These are phyloP conservation scores for Episyrphus balteatus DNA, from an alignment of 1,140 invertebrate species.

Conservation along the genomic window DNA sequence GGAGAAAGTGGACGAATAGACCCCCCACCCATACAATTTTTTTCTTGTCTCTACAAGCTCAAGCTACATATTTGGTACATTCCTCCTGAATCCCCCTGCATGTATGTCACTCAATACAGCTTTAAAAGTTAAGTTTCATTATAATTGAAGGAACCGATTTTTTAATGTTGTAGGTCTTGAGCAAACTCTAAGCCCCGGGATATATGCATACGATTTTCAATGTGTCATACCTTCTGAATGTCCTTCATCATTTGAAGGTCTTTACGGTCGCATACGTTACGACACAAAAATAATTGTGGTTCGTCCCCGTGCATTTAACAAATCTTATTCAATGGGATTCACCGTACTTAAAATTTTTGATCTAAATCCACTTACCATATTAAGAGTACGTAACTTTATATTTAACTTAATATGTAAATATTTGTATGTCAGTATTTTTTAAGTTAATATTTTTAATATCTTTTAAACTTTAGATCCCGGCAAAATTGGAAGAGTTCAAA, in stretches of 20 bases:
- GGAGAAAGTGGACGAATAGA: too few relatives aligned
- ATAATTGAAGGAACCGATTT: too few relatives aligned
- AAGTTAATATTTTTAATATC: too few relatives aligned
- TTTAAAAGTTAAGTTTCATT: too few relatives aligned
- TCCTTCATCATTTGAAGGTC: slow-evolving; percentile 55
- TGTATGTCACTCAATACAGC: too few relatives aligned
- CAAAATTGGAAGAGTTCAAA: slow-evolving; percentile 16
- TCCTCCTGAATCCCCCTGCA: too few relatives aligned
- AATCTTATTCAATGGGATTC: slow-evolving; percentile 51
- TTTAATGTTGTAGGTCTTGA: too few relatives aligned
- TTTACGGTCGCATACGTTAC: slow-evolving; percentile 52
- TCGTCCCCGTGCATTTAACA: slow-evolving; percentile 57
- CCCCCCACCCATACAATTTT: too few relatives aligned
- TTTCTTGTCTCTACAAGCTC: too few relatives aligned
- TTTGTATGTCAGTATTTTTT: background rate
- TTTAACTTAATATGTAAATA: too few relatives aligned
- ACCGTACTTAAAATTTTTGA: slow-evolving; percentile 56
- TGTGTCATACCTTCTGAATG: slow-evolving; percentile 41
- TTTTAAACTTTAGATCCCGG: slow-evolving; percentile 11
- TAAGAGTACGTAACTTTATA: slow-evolving; percentile 14
- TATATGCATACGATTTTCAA: slow-evolving; percentile 43
- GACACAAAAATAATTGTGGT: slow-evolving; percentile 50
- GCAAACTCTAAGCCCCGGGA: slow-evolving; percentile 20
- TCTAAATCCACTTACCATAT: slow-evolving; percentile 43
- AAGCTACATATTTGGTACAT: too few relatives aligned